Conservation (phyloP, 2,888 invertebrate genomes). For the Drosophila barbarae region DNA sequence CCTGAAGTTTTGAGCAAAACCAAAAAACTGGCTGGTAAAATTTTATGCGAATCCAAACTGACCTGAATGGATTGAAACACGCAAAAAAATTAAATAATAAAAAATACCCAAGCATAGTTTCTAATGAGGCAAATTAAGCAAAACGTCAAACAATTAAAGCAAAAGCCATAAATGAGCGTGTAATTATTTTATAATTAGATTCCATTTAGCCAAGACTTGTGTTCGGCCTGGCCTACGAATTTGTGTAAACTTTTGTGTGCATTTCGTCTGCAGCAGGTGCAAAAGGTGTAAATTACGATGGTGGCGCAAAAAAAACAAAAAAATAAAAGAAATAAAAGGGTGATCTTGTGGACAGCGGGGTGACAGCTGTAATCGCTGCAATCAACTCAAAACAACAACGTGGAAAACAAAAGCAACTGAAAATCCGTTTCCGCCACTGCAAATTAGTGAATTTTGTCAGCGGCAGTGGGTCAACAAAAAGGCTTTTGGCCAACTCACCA, state of each 20-base stretch:
- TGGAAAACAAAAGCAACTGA: constrained; percentile 21
- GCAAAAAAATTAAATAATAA: too few species aligned
- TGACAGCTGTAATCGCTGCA: constrained; percentile 58
- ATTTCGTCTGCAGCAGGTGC: constrained; percentile 58
- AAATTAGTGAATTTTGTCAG: constrained; percentile 50
- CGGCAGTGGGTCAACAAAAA: constrained; percentile 37
- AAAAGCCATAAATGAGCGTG: constrained; percentile 67
- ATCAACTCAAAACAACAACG: constrained; percentile 55
- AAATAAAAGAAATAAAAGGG: constrained; percentile 1
- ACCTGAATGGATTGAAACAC: constrained; percentile 22
- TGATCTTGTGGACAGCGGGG: constrained; percentile 10
- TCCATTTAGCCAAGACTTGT: constrained; percentile 66
- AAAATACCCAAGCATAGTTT: constrained; percentile 50
- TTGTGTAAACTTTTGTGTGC: constrained; percentile 53
- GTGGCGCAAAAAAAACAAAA: constrained; percentile 19
- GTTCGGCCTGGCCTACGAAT: constrained; percentile 30
- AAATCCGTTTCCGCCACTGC: constrained; percentile 44
- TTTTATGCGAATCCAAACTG: constrained; percentile 46
- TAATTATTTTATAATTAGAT: constrained; percentile 75
- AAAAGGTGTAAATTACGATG: constrained; percentile 70
- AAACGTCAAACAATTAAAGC: constrained; percentile 71
- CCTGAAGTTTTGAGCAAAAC: constrained; percentile 26
- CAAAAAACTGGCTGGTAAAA: not conserved
- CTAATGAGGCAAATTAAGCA: constrained; percentile 72
- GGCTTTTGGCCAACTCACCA: constrained; percentile 19